Conservation (phyloP, 1,140 invertebrate genomes). For the Brachionus sp. region DNA sequence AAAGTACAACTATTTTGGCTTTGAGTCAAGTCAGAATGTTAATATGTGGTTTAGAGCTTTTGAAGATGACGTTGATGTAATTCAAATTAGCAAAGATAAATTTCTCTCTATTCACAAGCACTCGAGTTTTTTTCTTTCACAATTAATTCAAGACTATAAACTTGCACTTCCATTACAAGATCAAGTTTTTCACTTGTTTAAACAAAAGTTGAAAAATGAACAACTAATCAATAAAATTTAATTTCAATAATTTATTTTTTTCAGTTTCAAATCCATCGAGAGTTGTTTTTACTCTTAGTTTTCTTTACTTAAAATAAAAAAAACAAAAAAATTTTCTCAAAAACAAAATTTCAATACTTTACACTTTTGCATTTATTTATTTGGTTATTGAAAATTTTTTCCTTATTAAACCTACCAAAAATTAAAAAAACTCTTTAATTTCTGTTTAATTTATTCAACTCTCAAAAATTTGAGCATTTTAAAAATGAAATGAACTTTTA, state of each 20-base stretch:
- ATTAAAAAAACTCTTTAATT: too few species aligned
- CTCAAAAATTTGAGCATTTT: too few species aligned
- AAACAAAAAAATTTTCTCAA: background rate
- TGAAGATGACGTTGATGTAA: slow-evolving; percentile 17
- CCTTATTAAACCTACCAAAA: too few species aligned
- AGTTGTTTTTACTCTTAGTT: background rate
- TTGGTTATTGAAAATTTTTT: too few species aligned
- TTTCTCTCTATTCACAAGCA: slow-evolving; percentile 33
- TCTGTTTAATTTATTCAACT: too few species aligned
- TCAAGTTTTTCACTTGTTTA: slow-evolving; percentile 21
- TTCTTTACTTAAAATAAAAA: background rate
- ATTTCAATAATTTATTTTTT: background rate
- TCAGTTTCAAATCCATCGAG: background rate
- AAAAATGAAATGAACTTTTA: too few species aligned
- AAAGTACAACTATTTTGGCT: slow-evolving; percentile 34
- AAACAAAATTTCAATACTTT: too few species aligned
- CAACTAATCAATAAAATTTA: slow-evolving; percentile 30
- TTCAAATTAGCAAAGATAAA: slow-evolving; percentile 13
- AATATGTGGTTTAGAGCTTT: slow-evolving; percentile 33
- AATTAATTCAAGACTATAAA: slow-evolving; percentile 22
- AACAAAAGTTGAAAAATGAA: slow-evolving; percentile 28
- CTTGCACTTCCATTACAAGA: background rate
- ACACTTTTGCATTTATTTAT: too few species aligned
- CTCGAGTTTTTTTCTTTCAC: slow-evolving; percentile 19
- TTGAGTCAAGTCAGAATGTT: slow-evolving; percentile 5